Base-by-base conservation (phyloP, 2,888 invertebrate genomes). In the Dicranocentrus wangi region DNA sequence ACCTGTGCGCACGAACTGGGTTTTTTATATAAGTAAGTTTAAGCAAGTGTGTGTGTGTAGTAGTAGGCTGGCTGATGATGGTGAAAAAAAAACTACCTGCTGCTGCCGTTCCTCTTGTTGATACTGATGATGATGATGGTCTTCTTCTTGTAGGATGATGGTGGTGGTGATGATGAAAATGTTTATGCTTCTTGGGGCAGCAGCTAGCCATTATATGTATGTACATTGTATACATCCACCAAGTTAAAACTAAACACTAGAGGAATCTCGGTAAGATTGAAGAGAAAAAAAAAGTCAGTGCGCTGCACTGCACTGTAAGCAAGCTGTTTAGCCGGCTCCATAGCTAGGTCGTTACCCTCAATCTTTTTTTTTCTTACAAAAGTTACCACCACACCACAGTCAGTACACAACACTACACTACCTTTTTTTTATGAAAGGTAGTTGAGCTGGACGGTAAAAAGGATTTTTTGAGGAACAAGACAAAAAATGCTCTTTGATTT, bases 271-370 rank as follows among this genome's bases (percentile, higher is more conserved):
- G n/a, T n/a, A n/a, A n/a, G n/a, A n/a, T n/a, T 15, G 75, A 66
- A 66, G 55, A 75, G 60, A 1, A 15, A 43, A 73, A 39, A 28
- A 10, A 61, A 65, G 60, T 68, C 60, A 76, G 76, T 76, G 68
- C 76, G 70, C 70, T 77, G 69, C 69, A 77, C 77, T 63, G 69
- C 53, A 32, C n/a, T n/a, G n/a, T n/a, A n/a, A n/a, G n/a, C n/a
- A n/a, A 25, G 25, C 10, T 32, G 21, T 55, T 55, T 13, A 60
- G 60, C 60, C 60, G 60, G 60, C 60, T 60, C 60, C 60, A 60
- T 60, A 25, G 25, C 65, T 78, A 70, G 78, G 78, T 78, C 78
- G 78, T 78, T 78, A 71, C 70, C 78, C 78, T 23, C 70, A 32
- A 53, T 63, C 32, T 77, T 39, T 3, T 65, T 39, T 7, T 61